Evolutionary conservation across 2,797 vertebrate genomes (phyloP).

Genomic region (Xerus rutilus): DNA sequence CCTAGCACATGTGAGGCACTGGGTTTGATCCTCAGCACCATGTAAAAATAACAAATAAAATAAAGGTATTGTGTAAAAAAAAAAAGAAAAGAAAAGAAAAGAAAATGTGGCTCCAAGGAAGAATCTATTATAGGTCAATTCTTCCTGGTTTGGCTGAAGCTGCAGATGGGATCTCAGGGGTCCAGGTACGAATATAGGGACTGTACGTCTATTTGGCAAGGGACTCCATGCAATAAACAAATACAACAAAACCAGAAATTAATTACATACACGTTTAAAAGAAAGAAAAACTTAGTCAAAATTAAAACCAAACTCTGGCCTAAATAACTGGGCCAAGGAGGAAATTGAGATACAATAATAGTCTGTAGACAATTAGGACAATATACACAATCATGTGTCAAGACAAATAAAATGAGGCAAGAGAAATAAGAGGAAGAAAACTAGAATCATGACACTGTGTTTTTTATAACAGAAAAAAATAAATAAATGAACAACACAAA

Average conservation of each 20-base stretch:
- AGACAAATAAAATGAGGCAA: neutral
- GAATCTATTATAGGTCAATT: neutral
- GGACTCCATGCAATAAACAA: neutral
- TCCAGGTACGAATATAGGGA: neutral
- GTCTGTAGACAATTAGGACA: neutral
- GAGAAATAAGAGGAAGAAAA: neutral
- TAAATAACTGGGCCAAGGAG: neutral
- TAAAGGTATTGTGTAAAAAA: too few relatives aligned
- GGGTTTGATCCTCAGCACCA: too few relatives aligned
- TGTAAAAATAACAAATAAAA: too few relatives aligned
- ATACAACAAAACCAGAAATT: neutral
- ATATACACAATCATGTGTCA: neutral
- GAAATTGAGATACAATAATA: neutral
- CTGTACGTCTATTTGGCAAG: rapidly evolving
- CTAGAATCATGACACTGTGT: neutral
- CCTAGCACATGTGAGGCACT: too few relatives aligned
- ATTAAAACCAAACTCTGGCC: conserved; percentile 45
- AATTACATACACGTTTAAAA: neutral
- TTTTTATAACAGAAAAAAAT: neutral
- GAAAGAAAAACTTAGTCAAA: neutral
- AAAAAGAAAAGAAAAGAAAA: too few relatives aligned
- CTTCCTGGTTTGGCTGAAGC: neutral
- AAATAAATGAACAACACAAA: too few relatives aligned
- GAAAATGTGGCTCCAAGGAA: neutral
- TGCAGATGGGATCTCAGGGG: rapidly evolving